Conservation (phyloP, 2,797 vertebrate genomes). For the Anguilla megastoma region DNA sequence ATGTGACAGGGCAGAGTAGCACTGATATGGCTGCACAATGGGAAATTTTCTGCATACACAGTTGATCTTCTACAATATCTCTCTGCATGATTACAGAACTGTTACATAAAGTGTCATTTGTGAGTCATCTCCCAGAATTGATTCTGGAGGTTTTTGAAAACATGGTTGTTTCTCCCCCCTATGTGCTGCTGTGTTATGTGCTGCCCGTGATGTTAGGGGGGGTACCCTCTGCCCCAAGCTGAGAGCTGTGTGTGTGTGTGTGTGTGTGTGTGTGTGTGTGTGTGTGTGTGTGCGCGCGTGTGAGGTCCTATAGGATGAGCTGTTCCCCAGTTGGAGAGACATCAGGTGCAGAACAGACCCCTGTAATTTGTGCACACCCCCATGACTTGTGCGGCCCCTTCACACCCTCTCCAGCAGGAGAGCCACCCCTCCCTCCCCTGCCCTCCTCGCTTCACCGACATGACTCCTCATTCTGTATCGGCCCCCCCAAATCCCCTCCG, state of each 20-base stretch:
- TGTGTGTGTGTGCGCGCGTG: not conserved
- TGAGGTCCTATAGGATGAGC: not conserved
- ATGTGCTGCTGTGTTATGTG: not conserved
- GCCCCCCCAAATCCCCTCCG: not conserved
- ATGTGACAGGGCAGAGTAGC: not conserved
- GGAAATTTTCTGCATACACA: not conserved
- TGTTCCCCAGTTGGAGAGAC: not conserved
- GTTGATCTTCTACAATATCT: not conserved
- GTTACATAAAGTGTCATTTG: constrained; percentile 19
- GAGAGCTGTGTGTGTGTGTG: not conserved
- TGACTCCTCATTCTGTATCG: not conserved
- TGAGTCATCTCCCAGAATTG: constrained; percentile 25
- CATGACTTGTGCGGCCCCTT: not conserved
- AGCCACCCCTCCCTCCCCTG: not conserved
- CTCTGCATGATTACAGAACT: constrained; percentile 8
- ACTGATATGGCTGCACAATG: not conserved
- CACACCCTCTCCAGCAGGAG: not conserved
- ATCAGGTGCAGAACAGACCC: not conserved
- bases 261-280: constrained; percentile 4
- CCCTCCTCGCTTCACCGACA: not conserved
- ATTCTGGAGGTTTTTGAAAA: not conserved
- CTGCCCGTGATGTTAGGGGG: not conserved
- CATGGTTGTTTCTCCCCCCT: not conserved
- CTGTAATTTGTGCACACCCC: not conserved
- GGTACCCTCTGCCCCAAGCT: not conserved